Percentiles rank a stretch among this genome's conserved stretches.
Conservation (phyloP, 2,113 vertebrate genomes). For the Cavia aperea region DNA sequence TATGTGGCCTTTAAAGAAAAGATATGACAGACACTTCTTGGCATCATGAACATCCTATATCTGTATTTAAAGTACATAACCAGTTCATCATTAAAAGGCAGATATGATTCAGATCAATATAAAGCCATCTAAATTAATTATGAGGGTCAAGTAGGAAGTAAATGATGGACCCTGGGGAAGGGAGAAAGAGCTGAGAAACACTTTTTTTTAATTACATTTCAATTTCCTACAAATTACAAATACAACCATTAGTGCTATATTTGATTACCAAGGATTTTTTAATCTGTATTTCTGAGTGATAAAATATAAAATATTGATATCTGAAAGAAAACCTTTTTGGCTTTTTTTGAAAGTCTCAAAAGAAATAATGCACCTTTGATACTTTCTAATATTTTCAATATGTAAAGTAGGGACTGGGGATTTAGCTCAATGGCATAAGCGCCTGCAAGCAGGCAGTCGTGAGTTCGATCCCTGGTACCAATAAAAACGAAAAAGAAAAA, state of each 20-base stretch:
- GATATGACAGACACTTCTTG: not conserved
- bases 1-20: not conserved
- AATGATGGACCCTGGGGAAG: not conserved
- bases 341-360: not conserved
- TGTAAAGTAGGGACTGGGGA: not conserved
- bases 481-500: too few relatives aligned
- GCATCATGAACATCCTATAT: not conserved
- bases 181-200: not conserved
- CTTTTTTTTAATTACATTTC: slow-evolving; percentile 18
- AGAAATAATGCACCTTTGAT: not conserved
- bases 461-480: too few relatives aligned
- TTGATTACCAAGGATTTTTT: not conserved
- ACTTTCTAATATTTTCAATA: slow-evolving; percentile 19
- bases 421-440: too few relatives aligned
- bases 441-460: too few relatives aligned
- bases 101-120: not conserved
- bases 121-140: slow-evolving; percentile 11
- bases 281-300: slow-evolving; percentile 22
- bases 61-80: slow-evolving; percentile 28
- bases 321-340: not conserved
- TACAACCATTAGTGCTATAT: not conserved
- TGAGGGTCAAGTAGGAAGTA: slow-evolving; percentile 6
- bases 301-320: slow-evolving; percentile 8
- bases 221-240: not conserved
- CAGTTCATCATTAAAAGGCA: slow-evolving; percentile 24